Evolutionary conservation across 2,797 vertebrate genomes (phyloP).

Genomic region (Huso huso): DNA sequence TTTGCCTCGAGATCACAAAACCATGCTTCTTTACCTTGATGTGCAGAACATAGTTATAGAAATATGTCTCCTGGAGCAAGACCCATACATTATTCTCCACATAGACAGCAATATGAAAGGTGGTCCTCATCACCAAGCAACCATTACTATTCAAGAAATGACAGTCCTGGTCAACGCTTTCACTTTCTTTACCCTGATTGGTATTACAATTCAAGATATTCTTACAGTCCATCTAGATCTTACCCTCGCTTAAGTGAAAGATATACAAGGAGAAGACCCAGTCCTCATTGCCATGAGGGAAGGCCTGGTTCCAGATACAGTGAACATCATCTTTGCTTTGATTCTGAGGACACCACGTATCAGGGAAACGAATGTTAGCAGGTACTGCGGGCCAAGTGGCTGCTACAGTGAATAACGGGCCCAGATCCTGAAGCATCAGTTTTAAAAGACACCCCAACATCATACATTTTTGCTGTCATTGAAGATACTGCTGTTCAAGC

Average conservation of each 20-base stretch:
- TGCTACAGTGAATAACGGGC: neutral
- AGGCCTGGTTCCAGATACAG: neutral
- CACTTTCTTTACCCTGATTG: neutral
- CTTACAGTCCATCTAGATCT: too few species aligned
- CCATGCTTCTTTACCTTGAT: too few species aligned
- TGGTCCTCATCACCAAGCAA: neutral
- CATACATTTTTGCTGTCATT: constrained; percentile 16
- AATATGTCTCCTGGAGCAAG: too few species aligned
- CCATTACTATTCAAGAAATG: neutral
- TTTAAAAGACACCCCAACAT: neutral
- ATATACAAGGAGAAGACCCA: too few species aligned
- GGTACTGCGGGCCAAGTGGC: constrained; percentile 12
- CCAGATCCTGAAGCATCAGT: neutral
- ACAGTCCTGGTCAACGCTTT: neutral
- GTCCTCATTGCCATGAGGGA: too few species aligned
- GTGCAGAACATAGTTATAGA: too few species aligned
- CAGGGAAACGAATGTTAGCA: constrained; percentile 8
- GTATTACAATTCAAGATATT: too few species aligned
- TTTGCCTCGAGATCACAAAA: neutral
- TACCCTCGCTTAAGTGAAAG: too few species aligned
- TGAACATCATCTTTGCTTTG: neutral
- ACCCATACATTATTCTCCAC: neutral
- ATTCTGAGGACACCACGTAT: neutral
- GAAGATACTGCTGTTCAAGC: constrained; percentile 8
- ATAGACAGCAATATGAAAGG: neutral